Conservation (phyloP, 1,140 invertebrate genomes). For the Pissodes strobi region DNA sequence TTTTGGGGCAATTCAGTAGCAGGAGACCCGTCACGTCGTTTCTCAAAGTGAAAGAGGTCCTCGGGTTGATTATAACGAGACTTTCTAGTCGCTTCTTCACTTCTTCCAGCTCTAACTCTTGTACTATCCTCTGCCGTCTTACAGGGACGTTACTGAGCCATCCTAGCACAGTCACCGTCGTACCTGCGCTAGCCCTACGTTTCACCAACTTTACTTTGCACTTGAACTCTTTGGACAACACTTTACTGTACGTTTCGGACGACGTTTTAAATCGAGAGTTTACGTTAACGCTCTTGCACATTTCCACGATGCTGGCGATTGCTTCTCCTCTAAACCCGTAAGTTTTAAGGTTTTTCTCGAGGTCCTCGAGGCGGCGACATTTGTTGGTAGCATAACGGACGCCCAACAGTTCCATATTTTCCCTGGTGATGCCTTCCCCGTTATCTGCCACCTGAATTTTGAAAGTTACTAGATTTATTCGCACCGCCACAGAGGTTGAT, state of each 20-base stretch:
- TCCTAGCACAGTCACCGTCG: constrained; percentile 66
- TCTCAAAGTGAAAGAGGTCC: constrained; percentile 63
- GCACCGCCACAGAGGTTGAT: constrained; percentile 65
- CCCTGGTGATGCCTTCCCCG: constrained; percentile 62
- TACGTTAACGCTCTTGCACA: constrained; percentile 62
- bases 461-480: constrained; percentile 62
- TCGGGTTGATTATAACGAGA: constrained; percentile 63
- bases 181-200: constrained; percentile 61
- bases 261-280: constrained; percentile 56
- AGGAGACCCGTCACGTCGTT: constrained; percentile 64
- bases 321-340: constrained; percentile 70
- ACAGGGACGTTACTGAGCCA: constrained; percentile 68
- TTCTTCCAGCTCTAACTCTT: constrained; percentile 61
- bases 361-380: constrained; percentile 58
- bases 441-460: constrained; percentile 71
- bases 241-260: constrained; percentile 59
- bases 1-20: constrained; percentile 62
- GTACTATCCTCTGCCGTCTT: constrained; percentile 61
- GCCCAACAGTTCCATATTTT: constrained; percentile 62
- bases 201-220: constrained; percentile 32
- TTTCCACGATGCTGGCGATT: constrained; percentile 63
- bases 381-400: constrained; percentile 68
- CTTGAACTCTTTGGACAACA: constrained; percentile 46
- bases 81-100: constrained; percentile 62
- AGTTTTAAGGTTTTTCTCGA: constrained; percentile 58